Percentiles rank a stretch among this genome's conserved stretches.
phyloP scores from a whole-genome alignment of 2,797 vertebrate species.

The Erithacus rubecula region DNA sequence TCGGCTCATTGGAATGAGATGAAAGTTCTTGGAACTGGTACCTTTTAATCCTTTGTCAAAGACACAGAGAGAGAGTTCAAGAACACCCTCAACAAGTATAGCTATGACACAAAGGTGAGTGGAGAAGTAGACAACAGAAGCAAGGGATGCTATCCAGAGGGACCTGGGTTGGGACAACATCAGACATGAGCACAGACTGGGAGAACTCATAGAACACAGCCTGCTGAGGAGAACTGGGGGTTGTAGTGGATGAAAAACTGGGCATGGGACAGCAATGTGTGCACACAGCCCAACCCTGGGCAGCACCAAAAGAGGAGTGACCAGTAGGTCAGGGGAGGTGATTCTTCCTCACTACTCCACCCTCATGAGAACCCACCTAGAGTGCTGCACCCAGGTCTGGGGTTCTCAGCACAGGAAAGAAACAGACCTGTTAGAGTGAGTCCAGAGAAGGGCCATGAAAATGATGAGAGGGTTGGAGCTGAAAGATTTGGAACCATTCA shows the following conservation, averaged over 20 bases:
- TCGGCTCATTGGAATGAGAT: neutral
- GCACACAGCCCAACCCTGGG: neutral
- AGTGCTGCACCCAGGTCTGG: neutral
- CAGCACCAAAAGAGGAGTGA: neutral
- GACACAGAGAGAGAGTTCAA: neutral
- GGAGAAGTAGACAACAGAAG: neutral
- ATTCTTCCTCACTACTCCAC: neutral
- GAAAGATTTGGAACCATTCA: neutral
- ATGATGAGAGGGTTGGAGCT: neutral
- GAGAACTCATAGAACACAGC: neutral
- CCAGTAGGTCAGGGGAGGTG: neutral
- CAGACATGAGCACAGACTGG: neutral
- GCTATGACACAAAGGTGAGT: neutral
- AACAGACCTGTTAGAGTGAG: neutral
- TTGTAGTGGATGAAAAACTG: neutral
- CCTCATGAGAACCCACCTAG: neutral
- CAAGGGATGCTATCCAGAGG: neutral
- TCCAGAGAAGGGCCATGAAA: neutral
- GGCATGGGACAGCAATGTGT: neutral
- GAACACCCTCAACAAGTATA: fast-evolving
- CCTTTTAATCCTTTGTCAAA: neutral
- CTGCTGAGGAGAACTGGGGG: neutral
- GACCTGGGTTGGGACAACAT: neutral
- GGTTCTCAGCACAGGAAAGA: neutral
- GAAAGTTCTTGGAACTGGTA: neutral